phyloP scores from a whole-genome alignment of 2,797 vertebrate species.

The Cuculus canorus region DNA sequence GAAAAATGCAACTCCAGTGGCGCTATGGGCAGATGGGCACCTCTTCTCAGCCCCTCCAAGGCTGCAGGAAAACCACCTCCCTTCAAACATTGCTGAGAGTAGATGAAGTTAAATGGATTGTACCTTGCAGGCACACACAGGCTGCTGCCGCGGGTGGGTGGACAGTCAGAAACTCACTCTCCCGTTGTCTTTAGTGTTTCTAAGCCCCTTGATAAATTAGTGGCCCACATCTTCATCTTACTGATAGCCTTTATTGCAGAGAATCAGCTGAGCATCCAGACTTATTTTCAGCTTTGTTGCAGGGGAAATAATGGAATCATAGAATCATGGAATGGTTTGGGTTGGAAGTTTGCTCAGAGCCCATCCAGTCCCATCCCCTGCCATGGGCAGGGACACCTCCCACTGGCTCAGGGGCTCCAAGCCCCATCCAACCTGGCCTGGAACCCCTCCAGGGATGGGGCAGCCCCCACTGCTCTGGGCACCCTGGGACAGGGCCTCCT shows the following conservation, averaged over 20 bases:
- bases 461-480: too few relatives aligned
- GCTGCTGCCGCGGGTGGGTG: too few relatives aligned
- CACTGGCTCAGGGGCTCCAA: too few relatives aligned
- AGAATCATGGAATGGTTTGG: too few relatives aligned
- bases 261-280: background rate
- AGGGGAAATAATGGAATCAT: background rate
- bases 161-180: background rate
- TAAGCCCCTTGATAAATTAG: background rate
- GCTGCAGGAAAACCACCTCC: background rate
- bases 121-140: rapidly evolving
- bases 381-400: too few relatives aligned
- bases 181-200: background rate
- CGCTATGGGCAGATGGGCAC: rapidly evolving
- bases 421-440: too few relatives aligned
- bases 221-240: background rate
- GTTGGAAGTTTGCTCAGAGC: too few relatives aligned
- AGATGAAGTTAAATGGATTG: background rate
- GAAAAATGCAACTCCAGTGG: background rate
- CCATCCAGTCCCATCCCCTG: too few relatives aligned
- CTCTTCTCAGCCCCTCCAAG: rapidly evolving
- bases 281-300: background rate
- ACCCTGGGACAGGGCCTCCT: too few relatives aligned
- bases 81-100: background rate
- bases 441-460: too few relatives aligned
- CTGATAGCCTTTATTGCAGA: background rate